Evolutionary conservation across 2,888 invertebrate species (phyloP).

Genomic region (Lycaena phlaeas): DNA sequence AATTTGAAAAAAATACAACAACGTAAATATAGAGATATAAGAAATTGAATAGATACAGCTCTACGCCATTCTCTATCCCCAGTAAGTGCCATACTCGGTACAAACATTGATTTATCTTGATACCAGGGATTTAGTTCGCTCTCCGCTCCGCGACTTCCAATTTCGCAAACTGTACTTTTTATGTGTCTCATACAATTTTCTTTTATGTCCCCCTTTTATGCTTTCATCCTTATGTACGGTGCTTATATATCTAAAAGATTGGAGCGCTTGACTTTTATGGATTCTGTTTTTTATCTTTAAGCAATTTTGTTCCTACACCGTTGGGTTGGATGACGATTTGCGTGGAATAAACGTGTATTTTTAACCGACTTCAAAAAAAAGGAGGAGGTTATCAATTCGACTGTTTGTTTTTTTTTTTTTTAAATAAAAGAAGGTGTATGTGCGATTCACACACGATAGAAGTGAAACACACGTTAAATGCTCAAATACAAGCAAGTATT

Average conservation of each 20-base stretch:
- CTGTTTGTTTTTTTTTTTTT: no score
- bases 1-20: not conserved
- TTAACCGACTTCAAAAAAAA: no score
- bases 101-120: conserved; percentile 72
- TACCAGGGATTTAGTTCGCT: conserved; percentile 53
- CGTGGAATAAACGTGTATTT: no score
- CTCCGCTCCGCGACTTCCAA: conserved; percentile 44
- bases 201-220: conserved; percentile 32
- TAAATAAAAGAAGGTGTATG: no score
- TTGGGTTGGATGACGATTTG: no score
- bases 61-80: conserved; percentile 29
- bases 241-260: conserved; percentile 9
- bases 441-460: no score
- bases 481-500: no score
- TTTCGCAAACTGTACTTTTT: conserved; percentile 56
- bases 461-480: no score
- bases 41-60: conserved; percentile 22
- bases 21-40: not conserved
- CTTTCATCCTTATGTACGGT: conserved; percentile 9
- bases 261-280: conserved; percentile 10
- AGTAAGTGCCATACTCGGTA: conserved; percentile 54
- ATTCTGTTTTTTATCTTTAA: conserved; percentile 1
- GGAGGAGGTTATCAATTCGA: no score
- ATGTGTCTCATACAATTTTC: conserved; percentile 64
- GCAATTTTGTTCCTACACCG: not conserved